Conservation (phyloP, 2,113 vertebrate genomes). For the Dipodomys ordii region DNA sequence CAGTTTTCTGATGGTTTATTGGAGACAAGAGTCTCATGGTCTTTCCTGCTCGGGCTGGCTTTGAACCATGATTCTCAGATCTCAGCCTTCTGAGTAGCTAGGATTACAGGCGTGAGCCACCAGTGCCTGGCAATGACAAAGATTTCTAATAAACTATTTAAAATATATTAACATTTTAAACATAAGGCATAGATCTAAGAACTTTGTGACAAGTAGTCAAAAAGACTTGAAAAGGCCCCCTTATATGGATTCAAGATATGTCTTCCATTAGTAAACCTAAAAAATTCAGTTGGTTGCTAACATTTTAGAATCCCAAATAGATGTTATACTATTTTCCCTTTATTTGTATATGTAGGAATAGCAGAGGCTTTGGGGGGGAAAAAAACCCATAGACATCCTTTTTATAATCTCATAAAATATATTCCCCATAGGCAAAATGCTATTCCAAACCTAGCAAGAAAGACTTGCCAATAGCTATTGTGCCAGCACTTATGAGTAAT, state of each 20-base stretch:
- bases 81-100: too few species aligned
- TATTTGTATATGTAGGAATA: background rate
- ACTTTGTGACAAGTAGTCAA: background rate
- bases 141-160: background rate
- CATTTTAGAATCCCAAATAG: background rate
- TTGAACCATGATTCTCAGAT: too few species aligned
- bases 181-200: background rate
- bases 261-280: background rate
- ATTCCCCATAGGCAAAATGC: background rate
- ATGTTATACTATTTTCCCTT: background rate
- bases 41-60: too few species aligned
- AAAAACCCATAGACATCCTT: background rate
- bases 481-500: background rate
- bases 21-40: too few species aligned
- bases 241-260: background rate
- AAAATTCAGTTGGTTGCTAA: background rate
- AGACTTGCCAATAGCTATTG: background rate
- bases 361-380: background rate
- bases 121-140: background rate
- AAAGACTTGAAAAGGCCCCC: background rate
- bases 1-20: too few species aligned
- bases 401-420: conserved; percentile 22
- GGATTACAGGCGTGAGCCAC: too few species aligned
- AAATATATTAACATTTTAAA: background rate
- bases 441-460: conserved; percentile 39